Base-by-base conservation (phyloP, 2,888 invertebrate genomes). In the Hoplodrina blanda region DNA sequence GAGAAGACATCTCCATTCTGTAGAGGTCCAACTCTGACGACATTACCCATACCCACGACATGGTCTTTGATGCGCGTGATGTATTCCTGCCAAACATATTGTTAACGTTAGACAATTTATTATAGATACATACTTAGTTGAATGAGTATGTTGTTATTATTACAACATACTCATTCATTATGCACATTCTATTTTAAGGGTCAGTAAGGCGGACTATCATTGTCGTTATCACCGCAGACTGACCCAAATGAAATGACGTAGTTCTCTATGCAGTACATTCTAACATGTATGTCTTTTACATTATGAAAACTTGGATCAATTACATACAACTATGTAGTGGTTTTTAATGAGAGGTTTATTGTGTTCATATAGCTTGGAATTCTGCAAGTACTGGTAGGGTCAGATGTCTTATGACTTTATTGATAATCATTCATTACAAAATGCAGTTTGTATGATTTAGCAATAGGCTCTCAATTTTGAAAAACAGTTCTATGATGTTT, bases 41-140 rank as follows among this genome's bases (percentile, higher is more conserved):
- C 97, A 88, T 96, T 97, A 65, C 98, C 98, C 95, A 97, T 97
- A 7, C 98, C 98, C 19, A 97, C 97, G 69, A 97, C 98, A 91
- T 97, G 97, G 63, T 97, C 97, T 82, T 97, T 97, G 82, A 98
- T 96, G 70, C 95, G 93, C 6, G 94, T 93, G 59, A 96, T 95
- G 82, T 96, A 96, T 91, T 96, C 96, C 95, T 96, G 90, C 8
- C 30, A 71, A 61, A 91, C 87, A 78, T 72, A 70, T 66, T 71
- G 62, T 46, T 70, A 17, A 15, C 10, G 1, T 73, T 25, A 59
- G 11, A 19, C 11, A 41, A n/a, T 25, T 25, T 25, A 25, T 8
- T 46, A 19, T 15, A 46, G n/a, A 4, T 44, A 54, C 44, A 11
- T 50, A 41, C 19, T 17, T 33, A 25, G 11, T 33, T 67, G 33